Conservation (phyloP, 2,797 vertebrate species). For the Microctenopoma stevenorrisi region DNA sequence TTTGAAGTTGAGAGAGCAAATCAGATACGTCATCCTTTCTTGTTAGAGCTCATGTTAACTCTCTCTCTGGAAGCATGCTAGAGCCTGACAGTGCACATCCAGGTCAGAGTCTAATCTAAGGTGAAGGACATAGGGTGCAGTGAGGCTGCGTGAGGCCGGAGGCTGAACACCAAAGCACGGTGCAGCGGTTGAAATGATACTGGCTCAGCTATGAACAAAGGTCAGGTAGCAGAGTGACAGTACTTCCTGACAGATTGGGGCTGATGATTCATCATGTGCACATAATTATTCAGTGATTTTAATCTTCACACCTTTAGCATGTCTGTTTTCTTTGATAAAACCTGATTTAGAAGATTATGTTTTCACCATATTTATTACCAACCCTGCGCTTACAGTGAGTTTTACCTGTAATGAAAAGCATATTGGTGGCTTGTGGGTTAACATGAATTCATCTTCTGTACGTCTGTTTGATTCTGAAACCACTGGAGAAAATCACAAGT, state of each 20-base stretch:
- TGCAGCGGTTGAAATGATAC: constrained; percentile 68
- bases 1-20: too few species aligned
- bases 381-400: too few species aligned
- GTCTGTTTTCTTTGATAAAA: too few species aligned
- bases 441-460: not conserved
- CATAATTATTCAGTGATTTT: not conserved
- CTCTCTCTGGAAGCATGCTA: constrained; percentile 42
- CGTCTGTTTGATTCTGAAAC: not conserved
- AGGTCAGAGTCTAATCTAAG: constrained; percentile 59
- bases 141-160: constrained; percentile 52
- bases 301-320: too few species aligned
- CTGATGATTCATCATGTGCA: not conserved
- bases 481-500: too few species aligned
- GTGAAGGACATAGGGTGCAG: constrained; percentile 62
- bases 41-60: constrained; percentile 44
- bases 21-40: not conserved
- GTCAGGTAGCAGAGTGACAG: constrained; percentile 26
- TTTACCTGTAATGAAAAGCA: too few species aligned
- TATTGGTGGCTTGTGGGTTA: too few species aligned
- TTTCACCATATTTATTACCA: too few species aligned
- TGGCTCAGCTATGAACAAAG: constrained; percentile 40
- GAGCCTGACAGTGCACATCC: constrained; percentile 45
- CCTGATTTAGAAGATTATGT: too few species aligned
- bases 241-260: constrained; percentile 12
- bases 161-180: constrained; percentile 66